phyloP scores from a whole-genome alignment of 2,797 vertebrate species.

The Ceyx erithaca region DNA sequence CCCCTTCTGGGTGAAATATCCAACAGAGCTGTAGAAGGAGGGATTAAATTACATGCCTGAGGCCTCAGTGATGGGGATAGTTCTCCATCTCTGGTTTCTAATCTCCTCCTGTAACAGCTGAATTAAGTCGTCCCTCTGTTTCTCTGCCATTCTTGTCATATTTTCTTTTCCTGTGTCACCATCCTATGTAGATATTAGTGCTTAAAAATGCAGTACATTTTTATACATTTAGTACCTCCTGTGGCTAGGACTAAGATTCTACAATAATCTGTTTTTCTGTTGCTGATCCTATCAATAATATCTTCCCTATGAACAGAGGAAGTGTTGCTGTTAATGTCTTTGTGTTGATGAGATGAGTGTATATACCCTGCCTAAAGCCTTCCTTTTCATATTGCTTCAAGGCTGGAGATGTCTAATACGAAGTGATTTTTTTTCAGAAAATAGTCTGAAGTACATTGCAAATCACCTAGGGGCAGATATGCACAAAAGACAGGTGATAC shows the following conservation, averaged over 20 bases:
- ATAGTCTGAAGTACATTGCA: neutral
- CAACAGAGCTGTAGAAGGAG: neutral
- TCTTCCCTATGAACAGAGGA: neutral
- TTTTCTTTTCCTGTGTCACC: neutral
- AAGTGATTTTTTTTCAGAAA: neutral
- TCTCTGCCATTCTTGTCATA: neutral
- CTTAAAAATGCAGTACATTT: neutral
- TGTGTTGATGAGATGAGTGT: neutral
- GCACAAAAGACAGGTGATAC: neutral
- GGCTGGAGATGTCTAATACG: neutral
- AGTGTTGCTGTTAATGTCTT: neutral
- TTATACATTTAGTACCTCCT: neutral
- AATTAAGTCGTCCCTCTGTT: neutral
- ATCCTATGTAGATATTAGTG: neutral
- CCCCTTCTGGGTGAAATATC: slow-evolving; percentile 9
- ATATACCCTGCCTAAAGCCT: neutral
- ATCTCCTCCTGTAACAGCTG: neutral
- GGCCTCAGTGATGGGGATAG: neutral
- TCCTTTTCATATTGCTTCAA: neutral
- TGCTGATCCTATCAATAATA: neutral
- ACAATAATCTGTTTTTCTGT: neutral
- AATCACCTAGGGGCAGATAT: neutral
- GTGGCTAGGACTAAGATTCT: neutral
- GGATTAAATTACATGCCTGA: slow-evolving; percentile 4
- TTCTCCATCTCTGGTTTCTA: slow-evolving; percentile 3